Base-by-base conservation (phyloP, 23 tunicate genomes). In the Botrylloides violaceus region DNA sequence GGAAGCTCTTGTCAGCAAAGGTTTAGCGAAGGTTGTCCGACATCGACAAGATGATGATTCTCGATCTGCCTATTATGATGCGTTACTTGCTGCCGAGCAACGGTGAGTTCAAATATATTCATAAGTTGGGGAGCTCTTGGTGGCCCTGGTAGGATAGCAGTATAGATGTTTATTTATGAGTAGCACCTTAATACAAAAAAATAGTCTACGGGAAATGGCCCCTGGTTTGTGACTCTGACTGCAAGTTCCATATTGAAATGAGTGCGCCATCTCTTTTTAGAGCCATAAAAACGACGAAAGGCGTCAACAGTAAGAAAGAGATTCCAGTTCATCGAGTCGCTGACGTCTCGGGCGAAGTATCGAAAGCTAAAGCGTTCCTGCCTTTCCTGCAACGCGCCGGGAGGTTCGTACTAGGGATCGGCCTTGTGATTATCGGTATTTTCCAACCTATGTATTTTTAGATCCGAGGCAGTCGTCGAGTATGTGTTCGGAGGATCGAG, bases 401-500 rank as follows among this genome's bases (percentile, higher is more conserved):
- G 48, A 80, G 76, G 92, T 84, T 59, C n/a, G 73, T n/a, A n/a
- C n/a, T n/a, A n/a, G n/a, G n/a, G n/a, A n/a, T n/a, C n/a, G n/a
- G n/a, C n/a, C n/a, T n/a, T n/a, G n/a, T n/a, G n/a, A n/a, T n/a
- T n/a, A n/a, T n/a, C n/a, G n/a, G n/a, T n/a, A n/a, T n/a, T n/a
- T n/a, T 59, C 4, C 25, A 7, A 28, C 23, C 3, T 5, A 23
- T 65, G 19, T 81, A 18, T 31, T 20, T 36, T 5, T 71, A 92
- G 92, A 64, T 80, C 88, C 3, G 98, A 93, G 58, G 98, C 98
- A 12, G 79, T 93, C 28, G 98, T 93, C 36, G 98, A 93, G 38
- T 85, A 93, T 65, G 95, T 93, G 24, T 93, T 93, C 81, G 82
- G 94, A 1, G 98, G 98, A 64, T 93, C 98, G 2, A 65, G 98